These are phyloP conservation scores for Drosophila kurseongensis DNA, from an alignment of 1,140 invertebrate species.

Conservation along the genomic window DNA sequence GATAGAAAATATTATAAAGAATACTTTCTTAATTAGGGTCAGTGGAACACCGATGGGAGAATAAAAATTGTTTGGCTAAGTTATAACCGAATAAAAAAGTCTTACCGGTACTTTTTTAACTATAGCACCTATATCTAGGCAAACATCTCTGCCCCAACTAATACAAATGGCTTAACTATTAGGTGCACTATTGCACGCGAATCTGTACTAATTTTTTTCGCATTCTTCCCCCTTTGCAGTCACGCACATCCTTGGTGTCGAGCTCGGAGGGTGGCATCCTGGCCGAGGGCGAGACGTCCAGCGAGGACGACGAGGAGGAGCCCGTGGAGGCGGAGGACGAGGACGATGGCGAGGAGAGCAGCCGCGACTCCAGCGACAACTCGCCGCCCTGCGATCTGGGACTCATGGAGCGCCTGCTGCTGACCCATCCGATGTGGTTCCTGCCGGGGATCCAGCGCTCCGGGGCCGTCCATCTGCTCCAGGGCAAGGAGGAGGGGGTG, in stretches of 20 bases:
- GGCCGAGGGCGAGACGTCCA: conserved; percentile 84
- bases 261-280: conserved; percentile 84
- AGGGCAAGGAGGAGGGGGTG: conserved; percentile 96
- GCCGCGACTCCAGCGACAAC: conserved; percentile 74
- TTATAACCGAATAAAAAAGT: no score
- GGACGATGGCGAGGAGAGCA: conserved; percentile 56
- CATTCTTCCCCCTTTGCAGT: conserved; percentile 57
- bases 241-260: conserved; percentile 83
- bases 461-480: conserved; percentile 95
- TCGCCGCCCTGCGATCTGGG: conserved; percentile 91
- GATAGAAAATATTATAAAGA: no score
- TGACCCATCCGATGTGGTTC: conserved; percentile 98
- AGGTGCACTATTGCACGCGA: neutral
- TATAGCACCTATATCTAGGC: no score
- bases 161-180: neutral
- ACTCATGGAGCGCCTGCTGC: conserved; percentile 93
- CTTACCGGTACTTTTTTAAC: no score
- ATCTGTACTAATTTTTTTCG: neutral
- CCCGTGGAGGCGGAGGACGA: conserved; percentile 33
- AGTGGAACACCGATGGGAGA: no score
- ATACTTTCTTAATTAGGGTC: no score
- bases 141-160: no score
- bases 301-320: conserved; percentile 54
- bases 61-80: no score
- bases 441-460: conserved; percentile 96